Conservation (phyloP, 2,113 vertebrate species). For the Vulpes lagopus region DNA sequence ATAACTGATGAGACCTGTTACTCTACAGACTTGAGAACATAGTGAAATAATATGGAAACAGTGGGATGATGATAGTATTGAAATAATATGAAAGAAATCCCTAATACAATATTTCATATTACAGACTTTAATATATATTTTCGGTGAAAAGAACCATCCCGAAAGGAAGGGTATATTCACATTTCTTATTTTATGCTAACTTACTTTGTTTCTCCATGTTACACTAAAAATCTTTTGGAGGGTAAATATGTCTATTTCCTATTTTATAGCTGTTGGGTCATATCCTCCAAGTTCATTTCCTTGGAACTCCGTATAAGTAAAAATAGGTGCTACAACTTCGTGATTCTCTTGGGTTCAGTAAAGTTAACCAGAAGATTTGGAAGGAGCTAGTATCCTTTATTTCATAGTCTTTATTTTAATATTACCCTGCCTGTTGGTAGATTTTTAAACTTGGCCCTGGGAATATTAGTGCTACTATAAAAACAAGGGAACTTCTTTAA, state of each 20-base stretch:
- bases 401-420: not conserved
- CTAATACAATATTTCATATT: not conserved
- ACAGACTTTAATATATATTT: not conserved
- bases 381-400: not conserved
- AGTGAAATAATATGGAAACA: not conserved
- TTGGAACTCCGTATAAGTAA: constrained; percentile 18
- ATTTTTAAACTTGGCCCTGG: constrained; percentile 31
- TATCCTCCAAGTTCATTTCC: not conserved
- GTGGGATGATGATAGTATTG: not conserved
- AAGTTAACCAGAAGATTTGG: not conserved
- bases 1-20: not conserved
- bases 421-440: not conserved
- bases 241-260: not conserved
- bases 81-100: not conserved
- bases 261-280: not conserved
- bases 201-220: not conserved
- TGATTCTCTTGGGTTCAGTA: not conserved
- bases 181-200: not conserved
- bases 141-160: not conserved
- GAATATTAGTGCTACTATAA: constrained; percentile 28
- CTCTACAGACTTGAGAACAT: not conserved
- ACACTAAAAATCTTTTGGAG: not conserved
- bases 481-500: not conserved
- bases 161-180: not conserved
- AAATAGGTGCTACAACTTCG: constrained; percentile 2